Conservation (phyloP, 2,888 invertebrate genomes). For the Antheraea assamensis region DNA sequence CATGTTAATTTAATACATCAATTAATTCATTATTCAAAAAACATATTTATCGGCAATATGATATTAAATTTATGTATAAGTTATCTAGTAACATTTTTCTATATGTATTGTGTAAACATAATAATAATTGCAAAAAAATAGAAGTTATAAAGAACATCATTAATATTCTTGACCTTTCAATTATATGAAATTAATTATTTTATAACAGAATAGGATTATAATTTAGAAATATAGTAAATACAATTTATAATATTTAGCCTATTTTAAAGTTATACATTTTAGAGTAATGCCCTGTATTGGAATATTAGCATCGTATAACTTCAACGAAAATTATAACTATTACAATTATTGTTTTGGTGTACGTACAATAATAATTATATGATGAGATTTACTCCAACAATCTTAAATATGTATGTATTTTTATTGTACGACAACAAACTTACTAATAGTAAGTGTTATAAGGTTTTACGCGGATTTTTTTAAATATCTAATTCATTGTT, state of each 20-base stretch:
- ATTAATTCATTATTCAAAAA: constrained; percentile 12
- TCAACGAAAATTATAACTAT: not conserved
- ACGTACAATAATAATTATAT: too few species aligned
- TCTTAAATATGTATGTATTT: too few species aligned
- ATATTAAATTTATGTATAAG: not conserved
- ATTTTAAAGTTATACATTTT: not conserved
- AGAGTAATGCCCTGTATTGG: not conserved
- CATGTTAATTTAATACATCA: constrained; percentile 9
- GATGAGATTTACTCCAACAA: too few species aligned
- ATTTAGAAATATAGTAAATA: not conserved
- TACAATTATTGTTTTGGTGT: too few species aligned
- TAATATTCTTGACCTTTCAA: not conserved
- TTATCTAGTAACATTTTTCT: not conserved
- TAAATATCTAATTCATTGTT: too few species aligned
- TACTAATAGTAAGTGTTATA: too few species aligned
- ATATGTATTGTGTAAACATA: not conserved
- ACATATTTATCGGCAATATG: not conserved
- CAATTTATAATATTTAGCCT: not conserved
- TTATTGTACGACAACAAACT: too few species aligned
- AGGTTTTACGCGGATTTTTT: too few species aligned
- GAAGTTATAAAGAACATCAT: not conserved
- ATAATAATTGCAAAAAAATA: not conserved
- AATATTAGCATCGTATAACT: not conserved
- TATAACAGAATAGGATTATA: too few species aligned
- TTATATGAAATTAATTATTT: too few species aligned